Conservation (phyloP, 2,797 vertebrate genomes). For the Cichlasoma orientale region DNA sequence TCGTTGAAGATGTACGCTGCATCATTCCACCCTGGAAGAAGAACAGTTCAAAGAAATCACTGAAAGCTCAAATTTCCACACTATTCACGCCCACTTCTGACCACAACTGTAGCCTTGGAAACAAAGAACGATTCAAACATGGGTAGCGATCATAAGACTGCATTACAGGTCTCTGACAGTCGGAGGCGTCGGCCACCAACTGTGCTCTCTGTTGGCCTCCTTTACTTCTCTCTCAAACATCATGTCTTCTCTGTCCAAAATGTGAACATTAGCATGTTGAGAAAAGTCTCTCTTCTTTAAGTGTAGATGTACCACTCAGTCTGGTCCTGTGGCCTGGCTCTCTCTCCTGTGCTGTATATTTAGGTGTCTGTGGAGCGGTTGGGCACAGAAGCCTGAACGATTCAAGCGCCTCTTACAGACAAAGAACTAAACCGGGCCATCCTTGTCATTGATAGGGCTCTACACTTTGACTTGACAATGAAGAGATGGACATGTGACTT, state of each 20-base stretch:
- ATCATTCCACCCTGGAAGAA: too few relatives aligned
- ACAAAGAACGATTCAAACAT: too few relatives aligned
- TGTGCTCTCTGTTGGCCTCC: background rate
- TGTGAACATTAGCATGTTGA: too few relatives aligned
- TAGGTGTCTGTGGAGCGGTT: background rate
- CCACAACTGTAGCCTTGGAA: too few relatives aligned
- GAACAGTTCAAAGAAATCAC: too few relatives aligned
- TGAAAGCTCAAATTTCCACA: too few relatives aligned
- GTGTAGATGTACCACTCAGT: too few relatives aligned
- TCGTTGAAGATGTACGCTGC: too few relatives aligned
- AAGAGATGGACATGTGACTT: background rate
- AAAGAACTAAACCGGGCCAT: background rate
- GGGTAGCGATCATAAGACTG: background rate
- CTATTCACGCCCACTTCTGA: too few relatives aligned
- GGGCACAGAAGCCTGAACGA: background rate
- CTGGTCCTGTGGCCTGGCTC: background rate
- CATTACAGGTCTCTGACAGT: background rate
- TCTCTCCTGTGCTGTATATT: background rate
- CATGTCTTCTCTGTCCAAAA: too few relatives aligned
- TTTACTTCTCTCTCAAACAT: background rate
- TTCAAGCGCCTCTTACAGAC: background rate
- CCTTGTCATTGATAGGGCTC: background rate
- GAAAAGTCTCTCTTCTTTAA: background rate
- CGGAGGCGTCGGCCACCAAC: background rate
- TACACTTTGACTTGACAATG: background rate